Base-by-base conservation (phyloP, 1,140 invertebrate genomes). In the Capitella teleta region DNA sequence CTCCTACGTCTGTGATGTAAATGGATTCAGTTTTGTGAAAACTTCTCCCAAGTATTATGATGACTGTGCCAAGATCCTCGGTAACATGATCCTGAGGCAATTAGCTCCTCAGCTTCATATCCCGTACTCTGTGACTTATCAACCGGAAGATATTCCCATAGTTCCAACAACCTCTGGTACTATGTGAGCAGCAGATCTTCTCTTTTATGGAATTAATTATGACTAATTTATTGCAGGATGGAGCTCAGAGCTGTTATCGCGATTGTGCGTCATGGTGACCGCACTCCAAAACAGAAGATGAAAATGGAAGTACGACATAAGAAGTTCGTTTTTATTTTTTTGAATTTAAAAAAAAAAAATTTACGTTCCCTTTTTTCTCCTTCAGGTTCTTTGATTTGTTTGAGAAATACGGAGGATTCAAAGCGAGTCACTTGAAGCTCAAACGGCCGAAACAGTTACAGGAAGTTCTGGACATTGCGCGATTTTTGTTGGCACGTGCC, bases 221-320 rank as follows among this genome's bases (percentile, higher is more conserved):
- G 10, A 10, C 32, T 16, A 34, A 34, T 10, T 34, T 34, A 38
- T 52, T 51, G 1, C 49, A 72, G 69, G 70, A 99, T 99, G 95
- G 96, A 99, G 70, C 73, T 99, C 43, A 76, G 95, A 24, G 98
- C 93, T 73, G 94, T 98, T 1, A 89, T 97, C 24, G 94, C 87
- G n/a, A 87, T 99, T 1, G 98, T 99, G 46, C 74, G 96, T 57
- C 96, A 99, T 65, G 96, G 95, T 0, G 96, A 99, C 72, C 76
- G 96, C 60, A 99, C 95, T 10, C 96, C 96, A 0, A 99, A 99
- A 72, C 96, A 99, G 73, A 99, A 99, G 75, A 98, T 99, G 94
- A 98, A 98, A 75, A 92, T 99, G 60, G 93, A 98, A 79, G 94
- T 98, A n/a, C 80, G 92, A 50, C 91, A 99, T 80, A 87, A 84